Conservation (phyloP, 2,888 invertebrate genomes). For the Synergus gifuensis region DNA sequence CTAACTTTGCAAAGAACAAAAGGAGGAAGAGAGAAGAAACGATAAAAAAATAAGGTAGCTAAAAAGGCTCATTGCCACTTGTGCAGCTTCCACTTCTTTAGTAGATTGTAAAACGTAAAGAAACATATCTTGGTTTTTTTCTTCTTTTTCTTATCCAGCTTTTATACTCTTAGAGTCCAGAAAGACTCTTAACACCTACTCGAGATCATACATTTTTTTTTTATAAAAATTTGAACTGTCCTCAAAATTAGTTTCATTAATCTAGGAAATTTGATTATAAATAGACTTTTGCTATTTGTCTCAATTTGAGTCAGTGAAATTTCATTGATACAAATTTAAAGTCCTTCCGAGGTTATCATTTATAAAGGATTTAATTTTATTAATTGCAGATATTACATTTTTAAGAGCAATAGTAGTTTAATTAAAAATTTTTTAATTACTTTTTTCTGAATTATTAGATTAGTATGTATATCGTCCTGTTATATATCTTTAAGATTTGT, state of each 20-base stretch:
- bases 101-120: conserved; percentile 3
- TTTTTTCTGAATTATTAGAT: not conserved
- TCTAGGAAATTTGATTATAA: not conserved
- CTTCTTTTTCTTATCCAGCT: no score
- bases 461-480: not conserved
- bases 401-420: no score
- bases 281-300: no score
- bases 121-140: conserved; percentile 18
- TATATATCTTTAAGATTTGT: not conserved
- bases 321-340: no score
- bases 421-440: not conserved
- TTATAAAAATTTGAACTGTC: not conserved
- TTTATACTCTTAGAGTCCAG: not conserved
- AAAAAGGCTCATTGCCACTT: conserved; percentile 33
- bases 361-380: no score
- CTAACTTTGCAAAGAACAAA: conserved; percentile 41
- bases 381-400: not conserved
- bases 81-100: conserved; percentile 33
- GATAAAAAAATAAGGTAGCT: conserved; percentile 17
- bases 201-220: not conserved
- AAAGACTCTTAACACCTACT: not conserved
- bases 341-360: no score
- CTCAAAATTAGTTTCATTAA: not conserved
- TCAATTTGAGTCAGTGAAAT: no score
- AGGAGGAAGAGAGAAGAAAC: conserved; percentile 9